Evolutionary conservation across 1,140 invertebrate species (phyloP).

Genomic region (Pemphigus obesinymphae): DNA sequence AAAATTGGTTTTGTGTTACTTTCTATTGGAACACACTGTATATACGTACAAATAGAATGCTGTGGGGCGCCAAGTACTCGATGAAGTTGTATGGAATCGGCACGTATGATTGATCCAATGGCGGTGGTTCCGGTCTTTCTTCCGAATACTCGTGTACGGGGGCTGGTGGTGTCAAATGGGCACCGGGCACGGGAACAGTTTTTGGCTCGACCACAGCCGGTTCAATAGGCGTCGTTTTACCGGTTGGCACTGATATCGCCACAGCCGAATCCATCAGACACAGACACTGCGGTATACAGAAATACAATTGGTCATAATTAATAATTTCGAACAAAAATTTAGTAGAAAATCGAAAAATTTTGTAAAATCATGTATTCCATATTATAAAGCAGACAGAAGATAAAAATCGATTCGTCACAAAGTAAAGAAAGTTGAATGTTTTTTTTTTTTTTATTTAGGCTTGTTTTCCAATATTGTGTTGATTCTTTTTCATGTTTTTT

Average conservation of each 20-base stretch:
- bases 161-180: constrained; percentile 38
- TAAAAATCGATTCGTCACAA: too few species aligned
- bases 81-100: constrained; percentile 45
- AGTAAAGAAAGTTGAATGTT: too few species aligned
- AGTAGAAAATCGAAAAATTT: too few species aligned
- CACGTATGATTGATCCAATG: constrained; percentile 46
- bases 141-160: constrained; percentile 46
- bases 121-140: constrained; percentile 47
- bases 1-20: too few species aligned
- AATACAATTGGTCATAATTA: neutral
- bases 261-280: neutral
- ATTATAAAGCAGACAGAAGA: too few species aligned
- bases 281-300: neutral
- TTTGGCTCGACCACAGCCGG: constrained; percentile 43
- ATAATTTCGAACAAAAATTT: too few species aligned
- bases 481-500: too few species aligned
- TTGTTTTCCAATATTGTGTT: too few species aligned
- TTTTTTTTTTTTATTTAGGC: too few species aligned
- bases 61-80: constrained; percentile 43
- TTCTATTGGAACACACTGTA: too few species aligned
- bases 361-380: too few species aligned
- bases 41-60: constrained; percentile 45
- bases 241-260: constrained; percentile 46
- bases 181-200: constrained; percentile 15
- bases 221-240: constrained; percentile 47